A percentile compares a stretch with the other conserved stretches of the same genome.
Evolutionary conservation across 2,888 invertebrate species (phyloP).

Genomic region (Dicyrtoma fusca): DNA sequence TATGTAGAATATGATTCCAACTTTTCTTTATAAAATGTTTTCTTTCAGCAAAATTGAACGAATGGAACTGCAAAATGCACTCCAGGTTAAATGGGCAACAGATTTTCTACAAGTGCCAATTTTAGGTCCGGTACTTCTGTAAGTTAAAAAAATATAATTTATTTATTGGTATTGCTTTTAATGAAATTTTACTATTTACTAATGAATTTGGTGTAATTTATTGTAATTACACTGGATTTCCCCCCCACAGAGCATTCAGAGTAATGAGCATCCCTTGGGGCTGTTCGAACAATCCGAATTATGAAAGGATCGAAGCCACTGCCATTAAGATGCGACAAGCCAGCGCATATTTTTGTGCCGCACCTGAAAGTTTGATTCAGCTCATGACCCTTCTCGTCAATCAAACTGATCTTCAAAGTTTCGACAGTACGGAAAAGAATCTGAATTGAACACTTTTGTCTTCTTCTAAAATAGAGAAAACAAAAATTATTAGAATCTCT

Average conservation of each 20-base stretch:
- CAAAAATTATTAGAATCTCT: neutral
- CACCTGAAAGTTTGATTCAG: slow-evolving; percentile 52
- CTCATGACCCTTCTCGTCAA: slow-evolving; percentile 47
- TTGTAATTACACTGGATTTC: neutral
- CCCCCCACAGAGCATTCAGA: slow-evolving; percentile 47
- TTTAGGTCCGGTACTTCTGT: slow-evolving; percentile 54
- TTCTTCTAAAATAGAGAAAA: neutral
- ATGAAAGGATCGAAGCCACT: slow-evolving; percentile 52
- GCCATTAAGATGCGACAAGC: slow-evolving; percentile 53
- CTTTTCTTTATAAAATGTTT: too few species aligned
- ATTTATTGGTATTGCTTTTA: too few species aligned
- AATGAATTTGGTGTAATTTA: neutral
- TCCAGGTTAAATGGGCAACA: slow-evolving; percentile 43
- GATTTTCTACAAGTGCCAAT: slow-evolving; percentile 54
- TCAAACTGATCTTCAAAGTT: slow-evolving; percentile 2
- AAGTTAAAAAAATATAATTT: slow-evolving; percentile 40
- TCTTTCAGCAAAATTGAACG: slow-evolving; percentile 46
- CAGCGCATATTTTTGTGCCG: slow-evolving; percentile 51
- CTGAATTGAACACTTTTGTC: neutral
- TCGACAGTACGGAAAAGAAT: neutral
- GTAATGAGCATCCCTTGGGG: slow-evolving; percentile 51
- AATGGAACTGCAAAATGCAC: slow-evolving; percentile 44
- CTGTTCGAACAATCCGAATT: slow-evolving; percentile 40
- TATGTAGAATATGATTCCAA: too few species aligned
- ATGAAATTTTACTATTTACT: slow-evolving; percentile 16